phyloP scores from a whole-genome alignment of 2,113 vertebrate genomes.

The Athene noctua region DNA sequence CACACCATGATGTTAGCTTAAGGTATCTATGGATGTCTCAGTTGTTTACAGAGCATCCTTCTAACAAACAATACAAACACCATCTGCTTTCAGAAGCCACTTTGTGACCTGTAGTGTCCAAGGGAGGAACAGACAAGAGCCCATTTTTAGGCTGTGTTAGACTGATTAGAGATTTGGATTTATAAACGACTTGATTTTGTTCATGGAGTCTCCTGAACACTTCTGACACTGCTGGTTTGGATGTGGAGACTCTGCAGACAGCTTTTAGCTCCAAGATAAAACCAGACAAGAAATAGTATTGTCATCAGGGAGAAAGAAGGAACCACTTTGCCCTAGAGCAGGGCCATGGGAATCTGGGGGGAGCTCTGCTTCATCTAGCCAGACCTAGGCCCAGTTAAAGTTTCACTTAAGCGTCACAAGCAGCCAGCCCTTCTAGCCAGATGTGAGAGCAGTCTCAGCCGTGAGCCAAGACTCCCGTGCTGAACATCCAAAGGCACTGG shows the following conservation, averaged over 20 bases:
- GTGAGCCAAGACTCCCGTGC: neutral
- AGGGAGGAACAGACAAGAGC: neutral
- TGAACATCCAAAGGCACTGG: neutral
- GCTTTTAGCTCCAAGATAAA: neutral
- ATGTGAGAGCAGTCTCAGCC: rapidly evolving
- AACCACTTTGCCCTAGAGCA: rapidly evolving
- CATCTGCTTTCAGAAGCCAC: neutral
- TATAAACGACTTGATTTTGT: neutral
- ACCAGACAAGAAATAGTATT: neutral
- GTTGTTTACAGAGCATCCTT: neutral
- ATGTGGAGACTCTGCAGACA: neutral
- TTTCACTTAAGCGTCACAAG: neutral
- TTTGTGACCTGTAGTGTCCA: neutral
- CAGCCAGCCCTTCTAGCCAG: neutral
- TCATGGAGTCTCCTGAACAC: rapidly evolving
- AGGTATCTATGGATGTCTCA: neutral
- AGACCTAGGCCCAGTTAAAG: neutral
- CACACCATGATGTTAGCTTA: neutral
- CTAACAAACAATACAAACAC: neutral
- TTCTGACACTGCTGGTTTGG: neutral
- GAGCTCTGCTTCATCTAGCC: neutral
- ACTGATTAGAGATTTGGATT: neutral
- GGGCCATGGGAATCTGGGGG: rapidly evolving
- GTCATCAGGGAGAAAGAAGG: neutral
- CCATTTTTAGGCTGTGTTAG: neutral